Evolutionary conservation across 92 coral and sea anemone genomes (phyloP), one percentile per base, ranked within the genome.

Genomic region (Epizoanthus scotinus): DNA sequence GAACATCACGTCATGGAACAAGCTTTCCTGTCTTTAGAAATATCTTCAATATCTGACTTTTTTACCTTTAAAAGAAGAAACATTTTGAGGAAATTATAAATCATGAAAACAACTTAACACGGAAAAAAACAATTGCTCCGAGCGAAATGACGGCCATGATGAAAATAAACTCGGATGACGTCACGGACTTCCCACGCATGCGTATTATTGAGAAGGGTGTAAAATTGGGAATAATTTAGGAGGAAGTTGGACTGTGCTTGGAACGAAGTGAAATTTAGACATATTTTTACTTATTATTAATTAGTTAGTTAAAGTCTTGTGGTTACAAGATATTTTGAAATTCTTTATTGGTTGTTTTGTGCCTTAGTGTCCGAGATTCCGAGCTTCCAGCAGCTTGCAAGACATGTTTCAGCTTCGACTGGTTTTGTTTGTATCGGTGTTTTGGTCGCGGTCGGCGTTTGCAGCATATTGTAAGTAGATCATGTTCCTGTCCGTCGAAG

Each of bases 381-480:
- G 81, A 21, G 5, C 67, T 67, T 17, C 26, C 67, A 60, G 68
- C 68, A 36, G 7, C 81, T 75, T 75, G 24, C 81, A 36, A 75
- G 63, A 60, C 24, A 75, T 75, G 81, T 59, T 75, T 58, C 13
- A 21, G 25, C 56, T 74, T 58, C 81, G 68, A 1, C 55, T 59
- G n/a, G 59, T 36, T 18, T 36, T 59, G 40, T 28, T 60, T 59
- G 52, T 36, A 19, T 75, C 81, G 24, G 38, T 75, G 68, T 75
- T 75, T 36, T 75, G 67, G 81, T 75, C 63, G 69, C 59, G 67
- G 81, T 75, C 63, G 69, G 55, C 47, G 44, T n/a, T 28, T 56
- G 65, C 79, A n/a, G 79, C 5, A 58, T 36, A 73, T 75, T 55
- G 68, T 59, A 59, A 40, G 81, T 60, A 60, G 24, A 24, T 9